Conservation (phyloP, 2,797 vertebrate species). For the Platyrinchus mystaceus region DNA sequence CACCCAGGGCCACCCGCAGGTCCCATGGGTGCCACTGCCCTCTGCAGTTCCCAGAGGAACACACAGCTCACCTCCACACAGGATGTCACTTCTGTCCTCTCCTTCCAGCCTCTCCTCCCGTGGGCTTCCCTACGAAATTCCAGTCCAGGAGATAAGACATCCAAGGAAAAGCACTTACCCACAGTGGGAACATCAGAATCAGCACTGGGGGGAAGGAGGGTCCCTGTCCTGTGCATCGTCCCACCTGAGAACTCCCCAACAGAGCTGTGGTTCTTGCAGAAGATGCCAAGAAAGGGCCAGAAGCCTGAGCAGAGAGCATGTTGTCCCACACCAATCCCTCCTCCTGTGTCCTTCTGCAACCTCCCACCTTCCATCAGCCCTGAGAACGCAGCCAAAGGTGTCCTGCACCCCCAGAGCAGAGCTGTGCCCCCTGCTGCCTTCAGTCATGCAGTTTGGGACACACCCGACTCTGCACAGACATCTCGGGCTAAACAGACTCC, state of each 20-base stretch:
- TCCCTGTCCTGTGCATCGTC: accelerated
- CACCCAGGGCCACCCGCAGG: neutral
- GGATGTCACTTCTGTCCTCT: neutral
- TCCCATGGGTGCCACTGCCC: slow-evolving; percentile 19
- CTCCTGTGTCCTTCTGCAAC: accelerated
- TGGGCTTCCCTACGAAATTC: accelerated
- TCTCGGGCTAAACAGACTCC: accelerated
- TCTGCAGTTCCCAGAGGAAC: slow-evolving; percentile 27
- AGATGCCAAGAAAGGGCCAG: accelerated
- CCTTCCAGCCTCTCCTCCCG: neutral
- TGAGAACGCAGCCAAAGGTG: accelerated
- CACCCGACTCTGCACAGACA: accelerated
- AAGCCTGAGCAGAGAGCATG: accelerated
- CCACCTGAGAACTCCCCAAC: neutral
- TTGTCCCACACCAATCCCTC: neutral
- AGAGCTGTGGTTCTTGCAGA: neutral
- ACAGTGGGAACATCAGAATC: neutral
- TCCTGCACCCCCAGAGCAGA: accelerated
- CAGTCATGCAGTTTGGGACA: accelerated
- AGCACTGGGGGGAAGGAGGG: neutral
- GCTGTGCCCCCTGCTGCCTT: neutral
- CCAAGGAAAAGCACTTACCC: accelerated
- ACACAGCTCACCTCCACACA: neutral
- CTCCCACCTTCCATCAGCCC: neutral
- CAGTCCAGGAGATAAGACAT: neutral